Evolutionary conservation across 2,888 invertebrate species (phyloP).

Genomic region (Geotrupes spiniger): DNA sequence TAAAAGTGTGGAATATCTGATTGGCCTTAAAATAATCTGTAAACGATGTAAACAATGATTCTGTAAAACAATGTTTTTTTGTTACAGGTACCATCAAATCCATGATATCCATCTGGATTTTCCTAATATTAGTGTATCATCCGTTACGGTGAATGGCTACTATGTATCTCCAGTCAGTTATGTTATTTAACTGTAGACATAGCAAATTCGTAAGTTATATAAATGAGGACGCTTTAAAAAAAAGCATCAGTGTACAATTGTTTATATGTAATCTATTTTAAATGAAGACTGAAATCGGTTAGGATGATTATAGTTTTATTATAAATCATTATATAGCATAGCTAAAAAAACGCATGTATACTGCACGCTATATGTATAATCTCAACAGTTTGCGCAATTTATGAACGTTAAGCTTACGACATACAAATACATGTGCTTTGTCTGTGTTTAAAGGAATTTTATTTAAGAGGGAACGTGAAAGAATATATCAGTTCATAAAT

Average conservation of each 20-base stretch:
- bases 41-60: too few relatives aligned
- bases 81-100: conserved; percentile 25
- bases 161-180: conserved; percentile 18
- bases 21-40: too few relatives aligned
- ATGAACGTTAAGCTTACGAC: conserved; percentile 7
- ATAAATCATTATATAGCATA: conserved; percentile 16
- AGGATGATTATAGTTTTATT: conserved; percentile 34
- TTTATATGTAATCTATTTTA: conserved; percentile 44
- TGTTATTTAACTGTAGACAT: conserved; percentile 28
- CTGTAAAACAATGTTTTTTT: conserved; percentile 9
- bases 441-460: conserved; percentile 2
- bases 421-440: conserved; percentile 3
- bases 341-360: conserved; percentile 20
- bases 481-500: not conserved
- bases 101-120: conserved; percentile 18
- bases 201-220: conserved; percentile 26
- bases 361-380: conserved; percentile 14
- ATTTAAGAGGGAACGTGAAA: not conserved
- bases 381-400: conserved; percentile 15
- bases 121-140: conserved; percentile 27
- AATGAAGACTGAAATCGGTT: conserved; percentile 48
- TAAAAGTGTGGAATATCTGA: too few relatives aligned
- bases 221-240: conserved; percentile 39
- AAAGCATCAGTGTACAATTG: conserved; percentile 45
- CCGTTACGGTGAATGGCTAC: conserved; percentile 30